Evolutionary conservation across 2,888 invertebrate species (phyloP).

Genomic region (Plebejus argus): DNA sequence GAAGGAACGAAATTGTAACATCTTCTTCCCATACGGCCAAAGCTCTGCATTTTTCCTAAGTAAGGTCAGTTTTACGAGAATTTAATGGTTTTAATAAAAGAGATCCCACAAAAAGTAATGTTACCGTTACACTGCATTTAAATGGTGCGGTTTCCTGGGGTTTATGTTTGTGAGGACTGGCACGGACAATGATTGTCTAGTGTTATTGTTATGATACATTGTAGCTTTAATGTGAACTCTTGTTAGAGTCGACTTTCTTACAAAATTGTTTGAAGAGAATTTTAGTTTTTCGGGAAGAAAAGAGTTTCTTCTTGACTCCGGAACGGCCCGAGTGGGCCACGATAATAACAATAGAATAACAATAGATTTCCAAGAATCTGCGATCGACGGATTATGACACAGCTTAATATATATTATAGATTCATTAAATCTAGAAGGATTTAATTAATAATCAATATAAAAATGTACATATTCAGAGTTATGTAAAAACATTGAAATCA

Average conservation of each 20-base stretch:
- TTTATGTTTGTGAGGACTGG: conserved; percentile 38
- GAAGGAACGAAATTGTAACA: background rate
- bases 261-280: background rate
- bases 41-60: conserved; percentile 21
- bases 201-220: conserved; percentile 38
- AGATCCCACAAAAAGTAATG: conserved; percentile 41
- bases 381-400: too few relatives aligned
- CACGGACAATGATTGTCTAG: conserved; percentile 36
- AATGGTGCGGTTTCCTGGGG: conserved; percentile 41
- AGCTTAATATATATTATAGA: too few relatives aligned
- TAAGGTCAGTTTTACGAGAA: conserved; percentile 16
- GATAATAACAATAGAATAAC: too few relatives aligned
- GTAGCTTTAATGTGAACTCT: conserved; percentile 35
- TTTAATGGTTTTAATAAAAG: conserved; percentile 40
- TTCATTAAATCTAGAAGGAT: too few relatives aligned
- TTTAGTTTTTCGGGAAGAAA: background rate
- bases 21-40: background rate
- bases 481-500: too few relatives aligned
- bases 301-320: too few relatives aligned
- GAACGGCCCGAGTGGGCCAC: too few relatives aligned
- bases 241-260: conserved; percentile 23
- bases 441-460: too few relatives aligned
- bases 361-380: too few relatives aligned
- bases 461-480: too few relatives aligned
- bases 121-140: conserved; percentile 41